A percentile compares a stretch with the other conserved stretches of the same genome.
Conservation (phyloP, 64 coral and sea anemone species). For the Astreopora myriophthalma region DNA sequence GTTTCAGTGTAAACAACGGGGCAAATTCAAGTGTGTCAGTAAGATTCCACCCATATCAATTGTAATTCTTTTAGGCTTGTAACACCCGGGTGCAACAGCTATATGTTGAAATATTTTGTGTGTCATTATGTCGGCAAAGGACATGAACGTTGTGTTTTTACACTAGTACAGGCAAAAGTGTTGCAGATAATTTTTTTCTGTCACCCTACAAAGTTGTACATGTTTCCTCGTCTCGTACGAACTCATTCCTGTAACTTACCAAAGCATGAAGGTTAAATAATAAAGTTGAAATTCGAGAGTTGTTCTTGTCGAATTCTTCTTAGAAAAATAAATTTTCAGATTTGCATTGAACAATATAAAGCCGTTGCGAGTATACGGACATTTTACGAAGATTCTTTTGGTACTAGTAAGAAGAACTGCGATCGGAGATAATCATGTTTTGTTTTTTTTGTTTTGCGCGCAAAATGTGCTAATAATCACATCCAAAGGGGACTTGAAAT, state of each 20-base stretch:
- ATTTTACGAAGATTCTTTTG: background rate
- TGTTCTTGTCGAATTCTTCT: background rate
- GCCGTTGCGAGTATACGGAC: background rate
- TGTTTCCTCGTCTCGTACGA: too few relatives aligned
- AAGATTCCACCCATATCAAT: constrained; percentile 4
- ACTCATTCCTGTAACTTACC: too few relatives aligned
- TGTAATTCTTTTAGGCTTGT: constrained; percentile 10
- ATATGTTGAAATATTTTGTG: background rate
- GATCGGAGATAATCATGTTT: background rate
- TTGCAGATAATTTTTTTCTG: background rate
- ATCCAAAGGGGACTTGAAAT: background rate
- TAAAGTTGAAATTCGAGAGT: background rate
- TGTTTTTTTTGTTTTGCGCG: background rate
- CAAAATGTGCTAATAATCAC: background rate
- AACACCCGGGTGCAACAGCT: background rate
- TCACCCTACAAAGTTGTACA: background rate
- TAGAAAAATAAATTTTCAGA: background rate
- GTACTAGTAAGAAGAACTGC: background rate
- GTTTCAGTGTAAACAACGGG: too few relatives aligned
- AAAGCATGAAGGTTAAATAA: background rate
- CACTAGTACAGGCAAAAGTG: background rate
- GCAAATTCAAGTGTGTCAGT: too few relatives aligned
- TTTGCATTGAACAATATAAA: background rate
- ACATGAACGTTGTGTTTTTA: background rate
- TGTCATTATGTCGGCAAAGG: background rate